Conservation (phyloP, 2,797 vertebrate species). For the Fratercula arctica region DNA sequence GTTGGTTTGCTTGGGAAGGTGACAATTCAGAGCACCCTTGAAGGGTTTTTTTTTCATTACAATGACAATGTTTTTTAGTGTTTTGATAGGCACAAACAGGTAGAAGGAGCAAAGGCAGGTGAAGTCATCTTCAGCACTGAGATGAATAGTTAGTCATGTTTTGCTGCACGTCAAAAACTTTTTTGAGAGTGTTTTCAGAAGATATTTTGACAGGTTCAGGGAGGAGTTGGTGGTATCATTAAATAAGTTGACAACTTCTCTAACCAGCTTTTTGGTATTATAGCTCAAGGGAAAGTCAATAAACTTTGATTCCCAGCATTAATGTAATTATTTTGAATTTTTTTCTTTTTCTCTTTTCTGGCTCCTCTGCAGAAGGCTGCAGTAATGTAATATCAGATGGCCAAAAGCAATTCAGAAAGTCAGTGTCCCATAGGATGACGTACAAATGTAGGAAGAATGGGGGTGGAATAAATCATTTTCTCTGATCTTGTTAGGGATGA, state of each 20-base stretch:
- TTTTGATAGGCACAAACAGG: conserved; percentile 21
- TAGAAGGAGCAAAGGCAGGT: neutral
- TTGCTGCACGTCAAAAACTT: conserved; percentile 52
- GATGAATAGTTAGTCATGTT: conserved; percentile 32
- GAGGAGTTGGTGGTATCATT: conserved; percentile 71
- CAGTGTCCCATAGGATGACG: conserved; percentile 73
- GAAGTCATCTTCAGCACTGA: neutral
- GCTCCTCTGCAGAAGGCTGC: conserved; percentile 67
- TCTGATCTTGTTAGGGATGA: conserved; percentile 79
- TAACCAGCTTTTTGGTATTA: conserved; percentile 75
- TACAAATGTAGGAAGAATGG: conserved; percentile 74
- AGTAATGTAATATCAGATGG: conserved; percentile 78
- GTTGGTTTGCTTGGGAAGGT: conserved; percentile 22
- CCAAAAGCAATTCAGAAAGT: conserved; percentile 80
- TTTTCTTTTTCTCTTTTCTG: conserved; percentile 10
- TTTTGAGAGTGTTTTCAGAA: conserved; percentile 70
- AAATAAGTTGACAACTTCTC: conserved; percentile 76
- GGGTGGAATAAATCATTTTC: conserved; percentile 81
- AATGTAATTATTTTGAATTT: conserved; percentile 79
- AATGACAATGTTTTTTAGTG: neutral
- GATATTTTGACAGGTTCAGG: conserved; percentile 68
- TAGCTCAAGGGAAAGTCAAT: conserved; percentile 82
- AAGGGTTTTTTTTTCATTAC: neutral
- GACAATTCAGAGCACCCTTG: neutral
- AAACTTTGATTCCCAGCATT: conserved; percentile 81